Evolutionary conservation across 2,888 invertebrate species (phyloP).

Genomic region (Abrostola triplasia): DNA sequence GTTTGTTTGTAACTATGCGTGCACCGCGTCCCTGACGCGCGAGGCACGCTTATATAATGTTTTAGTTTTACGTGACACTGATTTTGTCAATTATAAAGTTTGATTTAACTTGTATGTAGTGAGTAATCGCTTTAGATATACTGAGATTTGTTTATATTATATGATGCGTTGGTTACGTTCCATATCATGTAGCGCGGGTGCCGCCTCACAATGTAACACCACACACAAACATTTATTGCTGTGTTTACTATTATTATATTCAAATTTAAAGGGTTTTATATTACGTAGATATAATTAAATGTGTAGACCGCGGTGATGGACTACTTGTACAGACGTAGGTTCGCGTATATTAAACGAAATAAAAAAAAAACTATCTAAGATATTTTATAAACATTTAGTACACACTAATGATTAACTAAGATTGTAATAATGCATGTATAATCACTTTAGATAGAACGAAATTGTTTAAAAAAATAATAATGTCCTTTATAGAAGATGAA

Average conservation of each 20-base stretch:
- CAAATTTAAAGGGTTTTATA: conserved; percentile 74
- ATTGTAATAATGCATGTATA: conserved; percentile 77
- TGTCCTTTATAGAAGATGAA: conserved; percentile 60
- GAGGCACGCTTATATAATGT: conserved; percentile 23
- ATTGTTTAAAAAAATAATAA: conserved; percentile 67
- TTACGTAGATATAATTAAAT: conserved; percentile 74
- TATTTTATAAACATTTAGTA: conserved; percentile 82
- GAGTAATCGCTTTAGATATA: conserved; percentile 67
- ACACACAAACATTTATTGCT: conserved; percentile 71
- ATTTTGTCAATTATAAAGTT: conserved; percentile 82
- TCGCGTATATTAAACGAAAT: conserved; percentile 74
- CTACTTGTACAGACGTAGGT: conserved; percentile 77
- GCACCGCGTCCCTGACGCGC: conserved; percentile 40
- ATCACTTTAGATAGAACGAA: conserved; percentile 81
- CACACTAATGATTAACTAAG: conserved; percentile 75
- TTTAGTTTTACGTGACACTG: conserved; percentile 74
- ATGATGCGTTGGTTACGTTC: conserved; percentile 74
- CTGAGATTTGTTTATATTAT: conserved; percentile 62
- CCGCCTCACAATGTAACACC: conserved; percentile 53
- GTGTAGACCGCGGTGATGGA: conserved; percentile 82
- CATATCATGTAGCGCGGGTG: conserved; percentile 72
- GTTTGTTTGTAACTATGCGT: conserved; percentile 28
- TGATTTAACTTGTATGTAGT: conserved; percentile 61
- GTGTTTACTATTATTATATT: conserved; percentile 75
- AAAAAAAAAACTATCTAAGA: conserved; percentile 64